A percentile compares a stretch with the other conserved stretches of the same genome.
These are phyloP conservation scores for Lepidocyrtinus sp. DNA, from an alignment of 2,888 invertebrate species.

Conservation along the genomic window DNA sequence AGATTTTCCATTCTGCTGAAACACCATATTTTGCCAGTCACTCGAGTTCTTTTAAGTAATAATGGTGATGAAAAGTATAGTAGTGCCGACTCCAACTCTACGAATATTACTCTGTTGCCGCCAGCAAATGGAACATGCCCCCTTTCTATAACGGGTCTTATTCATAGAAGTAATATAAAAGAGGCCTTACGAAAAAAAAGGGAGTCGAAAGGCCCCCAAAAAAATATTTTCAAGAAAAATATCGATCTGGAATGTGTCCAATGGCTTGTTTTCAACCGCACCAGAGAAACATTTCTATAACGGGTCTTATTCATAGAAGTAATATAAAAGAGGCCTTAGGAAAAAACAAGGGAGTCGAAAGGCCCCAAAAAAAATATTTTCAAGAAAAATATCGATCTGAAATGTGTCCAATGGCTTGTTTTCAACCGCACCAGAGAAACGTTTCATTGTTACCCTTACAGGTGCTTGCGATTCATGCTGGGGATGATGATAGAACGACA, in stretches of 20 bases:
- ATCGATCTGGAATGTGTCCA: not conserved
- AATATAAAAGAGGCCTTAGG: conserved; percentile 23
- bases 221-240: too few species aligned
- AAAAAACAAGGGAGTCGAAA: too few species aligned
- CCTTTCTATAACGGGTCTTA: too few species aligned
- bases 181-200: not conserved
- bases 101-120: too few species aligned
- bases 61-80: not conserved
- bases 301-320: too few species aligned
- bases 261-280: not conserved
- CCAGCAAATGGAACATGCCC: too few species aligned
- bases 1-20: not conserved
- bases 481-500: not conserved
- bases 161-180: conserved; percentile 37
- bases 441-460: not conserved
- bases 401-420: not conserved
- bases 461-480: not conserved
- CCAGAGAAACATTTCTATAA: too few species aligned
- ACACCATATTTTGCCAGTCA: conserved; percentile 24
- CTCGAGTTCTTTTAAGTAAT: conserved; percentile 18
- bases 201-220: too few species aligned
- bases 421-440: not conserved
- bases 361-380: too few species aligned
- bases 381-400: conserved; percentile 2
- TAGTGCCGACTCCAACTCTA: too few species aligned